Evolutionary conservation across 2,797 vertebrate genomes (phyloP), one percentile per base, ranked within the genome.

Genomic region (Chrosomus eos): DNA sequence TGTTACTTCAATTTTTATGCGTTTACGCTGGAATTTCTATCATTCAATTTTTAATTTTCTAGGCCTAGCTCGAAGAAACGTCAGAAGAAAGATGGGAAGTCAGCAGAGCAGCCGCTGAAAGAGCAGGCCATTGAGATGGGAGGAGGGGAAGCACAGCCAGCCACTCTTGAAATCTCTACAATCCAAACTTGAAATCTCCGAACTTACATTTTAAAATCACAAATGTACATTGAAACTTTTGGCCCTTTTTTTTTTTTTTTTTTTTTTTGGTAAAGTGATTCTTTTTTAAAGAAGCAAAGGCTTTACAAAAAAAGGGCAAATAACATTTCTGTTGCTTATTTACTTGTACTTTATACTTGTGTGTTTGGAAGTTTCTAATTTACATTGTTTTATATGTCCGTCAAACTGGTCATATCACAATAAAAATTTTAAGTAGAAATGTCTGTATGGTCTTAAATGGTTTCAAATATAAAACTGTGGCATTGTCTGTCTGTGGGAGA

Each of bases 21-120:
- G 43, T 70, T 70, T 64, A 13, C 1, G 3, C 53, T 78, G 51
- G n/a, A 23, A 33, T 38, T 79, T 11, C n/a, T 33, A 10, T 67
- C 26, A 23, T 81, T 23, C 1, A 19, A 4, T 89, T 87, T 36
- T 82, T 31, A 78, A 72, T 28, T 87, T 21, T 62, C 21, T 51
- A 94, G 94, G 85, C 90, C 94, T 73, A 91, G 88, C 21, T 38
- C 4, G 0, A 90, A 90, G 84, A 91, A 90, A 86, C 88, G 80
- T 55, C 60, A 16, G 18, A 91, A 76, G 84, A 91, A 91, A 1
- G 16, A 86, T 16, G 19, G 11, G 66, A 89, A 73, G 36, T 23
- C 85, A 0, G 83, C 67, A 16, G 88, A 89, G 0, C 0, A 38
- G 19, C 90, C 93, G 51, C 94, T 95, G 88, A 91, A 87, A 58